Evolutionary conservation across 2,113 vertebrate genomes (phyloP).

Genomic region (Vimba vimba): DNA sequence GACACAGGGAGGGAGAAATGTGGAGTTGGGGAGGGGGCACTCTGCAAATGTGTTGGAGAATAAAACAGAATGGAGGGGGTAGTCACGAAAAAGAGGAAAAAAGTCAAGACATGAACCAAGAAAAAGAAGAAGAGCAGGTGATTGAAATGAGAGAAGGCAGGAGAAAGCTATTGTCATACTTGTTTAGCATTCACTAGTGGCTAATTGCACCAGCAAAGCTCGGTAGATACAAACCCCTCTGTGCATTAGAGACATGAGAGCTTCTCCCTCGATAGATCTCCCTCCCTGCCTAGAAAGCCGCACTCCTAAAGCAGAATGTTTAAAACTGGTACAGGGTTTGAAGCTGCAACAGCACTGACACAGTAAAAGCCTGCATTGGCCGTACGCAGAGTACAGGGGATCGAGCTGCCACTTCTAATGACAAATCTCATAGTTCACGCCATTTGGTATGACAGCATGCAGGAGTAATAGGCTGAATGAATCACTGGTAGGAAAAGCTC

Average conservation of each 20-base stretch:
- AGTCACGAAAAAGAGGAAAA: neutral
- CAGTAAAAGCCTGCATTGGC: slow-evolving; percentile 71
- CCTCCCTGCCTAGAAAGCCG: neutral
- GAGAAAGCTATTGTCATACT: slow-evolving; percentile 31
- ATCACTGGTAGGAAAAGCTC: slow-evolving; percentile 72
- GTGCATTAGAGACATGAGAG: neutral
- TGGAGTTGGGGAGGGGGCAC: slow-evolving; percentile 31
- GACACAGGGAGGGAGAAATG: slow-evolving; percentile 43
- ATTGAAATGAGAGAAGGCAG: slow-evolving; percentile 22
- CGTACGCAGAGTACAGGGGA: slow-evolving; percentile 66
- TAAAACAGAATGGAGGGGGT: neutral
- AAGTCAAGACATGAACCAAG: neutral
- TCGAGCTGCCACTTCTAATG: slow-evolving; percentile 76
- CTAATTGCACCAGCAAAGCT: slow-evolving; percentile 33
- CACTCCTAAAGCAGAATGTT: slow-evolving; percentile 53
- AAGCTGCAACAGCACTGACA: slow-evolving; percentile 75
- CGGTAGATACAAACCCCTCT: neutral
- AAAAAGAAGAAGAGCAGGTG: slow-evolving; percentile 23
- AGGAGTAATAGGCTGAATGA: slow-evolving; percentile 75
- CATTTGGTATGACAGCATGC: slow-evolving; percentile 75
- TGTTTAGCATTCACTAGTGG: slow-evolving; percentile 26
- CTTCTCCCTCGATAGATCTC: slow-evolving; percentile 21
- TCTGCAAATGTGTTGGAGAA: neutral
- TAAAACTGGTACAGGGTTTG: slow-evolving; percentile 65
- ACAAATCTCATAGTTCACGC: slow-evolving; percentile 75